Evolutionary conservation across 2,113 vertebrate species (phyloP).

Genomic region (Rafetus swinhoei): DNA sequence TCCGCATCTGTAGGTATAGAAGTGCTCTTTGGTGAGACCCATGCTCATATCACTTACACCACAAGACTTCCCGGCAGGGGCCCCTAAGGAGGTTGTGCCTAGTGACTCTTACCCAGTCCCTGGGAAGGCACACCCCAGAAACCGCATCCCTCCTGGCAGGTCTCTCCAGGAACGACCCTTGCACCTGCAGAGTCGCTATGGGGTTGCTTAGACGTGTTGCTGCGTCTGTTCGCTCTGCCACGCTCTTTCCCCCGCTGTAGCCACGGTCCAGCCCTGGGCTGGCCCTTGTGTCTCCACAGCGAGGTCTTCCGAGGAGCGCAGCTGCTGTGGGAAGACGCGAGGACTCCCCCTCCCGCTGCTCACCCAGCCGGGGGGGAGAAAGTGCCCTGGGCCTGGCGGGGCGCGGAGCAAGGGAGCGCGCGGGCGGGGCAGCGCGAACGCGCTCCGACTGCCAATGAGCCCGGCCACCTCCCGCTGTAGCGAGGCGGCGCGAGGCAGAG

Average conservation of each 20-base stretch:
- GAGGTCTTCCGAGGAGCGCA: neutral
- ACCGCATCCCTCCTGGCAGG: too few species aligned
- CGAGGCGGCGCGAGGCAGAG: constrained; percentile 15
- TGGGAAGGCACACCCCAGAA: too few species aligned
- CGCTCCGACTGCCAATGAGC: neutral
- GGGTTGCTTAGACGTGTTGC: neutral
- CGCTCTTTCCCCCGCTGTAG: too few species aligned
- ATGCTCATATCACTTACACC: accelerated
- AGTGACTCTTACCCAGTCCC: neutral
- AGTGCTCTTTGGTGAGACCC: neutral
- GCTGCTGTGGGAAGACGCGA: neutral
- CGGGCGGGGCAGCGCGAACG: neutral
- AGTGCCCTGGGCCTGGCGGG: neutral
- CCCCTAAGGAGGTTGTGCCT: neutral
- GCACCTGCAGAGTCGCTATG: neutral
- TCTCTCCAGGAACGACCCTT: neutral
- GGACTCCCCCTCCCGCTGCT: neutral
- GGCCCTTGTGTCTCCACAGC: too few species aligned
- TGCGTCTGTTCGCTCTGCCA: neutral
- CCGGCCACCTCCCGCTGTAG: accelerated
- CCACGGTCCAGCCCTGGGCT: neutral
- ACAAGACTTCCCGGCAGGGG: accelerated
- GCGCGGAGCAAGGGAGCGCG: neutral
- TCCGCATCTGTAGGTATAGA: neutral
- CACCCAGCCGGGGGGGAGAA: neutral